Evolutionary conservation across 2,113 vertebrate genomes (phyloP).

Genomic region (Spilogale gracilis): DNA sequence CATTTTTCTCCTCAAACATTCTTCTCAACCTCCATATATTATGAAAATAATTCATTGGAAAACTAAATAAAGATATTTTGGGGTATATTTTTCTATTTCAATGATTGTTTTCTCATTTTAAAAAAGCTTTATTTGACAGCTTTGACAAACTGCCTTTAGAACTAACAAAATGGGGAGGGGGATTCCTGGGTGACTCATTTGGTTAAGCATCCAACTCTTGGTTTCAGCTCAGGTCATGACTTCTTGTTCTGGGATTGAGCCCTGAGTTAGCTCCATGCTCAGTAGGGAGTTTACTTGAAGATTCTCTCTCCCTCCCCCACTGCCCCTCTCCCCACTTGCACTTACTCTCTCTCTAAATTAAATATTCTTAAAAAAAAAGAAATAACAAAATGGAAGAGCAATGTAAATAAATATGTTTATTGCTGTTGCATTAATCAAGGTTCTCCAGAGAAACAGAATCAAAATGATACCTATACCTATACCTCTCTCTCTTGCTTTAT

Average conservation of each 20-base stretch:
- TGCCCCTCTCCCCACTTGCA: not conserved
- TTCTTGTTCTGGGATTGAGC: not conserved
- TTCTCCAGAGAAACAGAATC: not conserved
- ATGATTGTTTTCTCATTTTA: not conserved
- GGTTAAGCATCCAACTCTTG: not conserved
- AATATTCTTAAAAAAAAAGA: not conserved
- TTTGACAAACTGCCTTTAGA: not conserved
- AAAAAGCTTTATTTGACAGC: not conserved
- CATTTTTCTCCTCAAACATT: slow-evolving; percentile 27
- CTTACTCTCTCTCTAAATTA: not conserved
- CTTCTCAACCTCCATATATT: not conserved
- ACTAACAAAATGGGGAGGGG: not conserved
- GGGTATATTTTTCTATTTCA: not conserved
- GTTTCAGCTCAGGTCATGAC: not conserved
- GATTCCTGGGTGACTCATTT: not conserved
- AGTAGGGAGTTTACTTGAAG: not conserved
- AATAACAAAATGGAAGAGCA: not conserved
- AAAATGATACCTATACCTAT: not conserved
- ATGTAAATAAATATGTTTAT: not conserved
- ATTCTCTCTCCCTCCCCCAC: not conserved
- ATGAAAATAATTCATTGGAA: not conserved
- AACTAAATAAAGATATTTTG: not conserved
- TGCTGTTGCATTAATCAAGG: not conserved
- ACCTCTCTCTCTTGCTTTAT: not conserved
- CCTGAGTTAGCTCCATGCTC: not conserved